These are phyloP conservation scores for Teleopsis dalmanni DNA, from an alignment of 1,140 invertebrate genomes.

Conservation along the genomic window DNA sequence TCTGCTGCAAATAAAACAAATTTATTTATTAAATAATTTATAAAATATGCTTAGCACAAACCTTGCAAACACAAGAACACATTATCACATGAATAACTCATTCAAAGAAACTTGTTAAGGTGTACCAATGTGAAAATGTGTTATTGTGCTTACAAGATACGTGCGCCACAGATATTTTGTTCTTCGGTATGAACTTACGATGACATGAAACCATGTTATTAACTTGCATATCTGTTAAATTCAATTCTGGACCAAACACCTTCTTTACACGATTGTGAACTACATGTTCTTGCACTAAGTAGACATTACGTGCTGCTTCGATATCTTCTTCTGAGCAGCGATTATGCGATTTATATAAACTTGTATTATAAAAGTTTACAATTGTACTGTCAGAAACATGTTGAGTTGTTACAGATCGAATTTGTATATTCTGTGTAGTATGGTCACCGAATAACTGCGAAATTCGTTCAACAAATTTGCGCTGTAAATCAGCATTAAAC, in stretches of 20 bases:
- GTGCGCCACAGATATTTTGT: too few relatives aligned
- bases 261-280: conserved; percentile 59
- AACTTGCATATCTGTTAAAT: conserved; percentile 58
- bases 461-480: conserved; percentile 72
- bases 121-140: too few relatives aligned
- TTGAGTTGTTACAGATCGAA: conserved; percentile 48
- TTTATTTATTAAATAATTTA: neutral
- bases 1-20: conserved; percentile 15
- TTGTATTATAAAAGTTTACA: conserved; percentile 55
- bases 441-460: conserved; percentile 67
- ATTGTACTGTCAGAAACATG: conserved; percentile 34
- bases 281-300: conserved; percentile 58
- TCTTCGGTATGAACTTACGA: conserved; percentile 46
- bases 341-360: conserved; percentile 51
- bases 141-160: too few relatives aligned
- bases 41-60: too few relatives aligned
- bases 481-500: conserved; percentile 65
- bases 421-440: conserved; percentile 61
- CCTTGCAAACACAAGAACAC: too few relatives aligned
- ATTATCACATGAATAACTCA: too few relatives aligned
- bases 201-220: conserved; percentile 66
- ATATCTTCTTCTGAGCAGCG: conserved; percentile 72
- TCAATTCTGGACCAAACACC: conserved; percentile 70
- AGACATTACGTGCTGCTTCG: conserved; percentile 57
- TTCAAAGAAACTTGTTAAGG: too few relatives aligned